Evolutionary conservation across 2,888 invertebrate species (phyloP).

Genomic region (Nomada hirtipes): DNA sequence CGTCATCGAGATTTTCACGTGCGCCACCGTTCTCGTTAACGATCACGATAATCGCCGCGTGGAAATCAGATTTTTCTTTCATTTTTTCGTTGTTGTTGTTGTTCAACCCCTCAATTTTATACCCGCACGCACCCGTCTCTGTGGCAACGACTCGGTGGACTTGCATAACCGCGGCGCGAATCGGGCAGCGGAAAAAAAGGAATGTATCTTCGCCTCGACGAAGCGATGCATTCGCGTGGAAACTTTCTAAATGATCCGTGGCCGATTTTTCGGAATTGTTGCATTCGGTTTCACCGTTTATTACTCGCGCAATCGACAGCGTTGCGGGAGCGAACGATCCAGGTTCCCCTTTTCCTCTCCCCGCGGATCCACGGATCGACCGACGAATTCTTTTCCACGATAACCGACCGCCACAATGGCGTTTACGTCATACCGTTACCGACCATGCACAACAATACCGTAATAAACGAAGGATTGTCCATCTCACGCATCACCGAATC

Average conservation of each 20-base stretch:
- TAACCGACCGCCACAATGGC: conserved; percentile 42
- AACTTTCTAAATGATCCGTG: conserved; percentile 44
- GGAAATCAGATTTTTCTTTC: conserved; percentile 26
- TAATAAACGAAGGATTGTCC: conserved; percentile 50
- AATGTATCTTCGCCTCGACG: not conserved
- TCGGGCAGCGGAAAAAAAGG: too few species aligned
- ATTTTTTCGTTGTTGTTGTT: not conserved
- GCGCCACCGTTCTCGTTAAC: conserved; percentile 40
- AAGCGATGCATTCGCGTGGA: conserved; percentile 8
- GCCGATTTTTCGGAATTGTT: conserved; percentile 38
- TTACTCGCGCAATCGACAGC: not conserved
- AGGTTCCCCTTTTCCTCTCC: conserved; percentile 39
- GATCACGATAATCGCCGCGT: not conserved
- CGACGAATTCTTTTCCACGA: conserved; percentile 27
- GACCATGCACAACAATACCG: conserved; percentile 59
- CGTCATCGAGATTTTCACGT: conserved; percentile 50
- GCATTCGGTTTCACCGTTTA: conserved; percentile 18
- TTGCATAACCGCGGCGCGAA: not conserved
- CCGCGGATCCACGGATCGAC: not conserved
- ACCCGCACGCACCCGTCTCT: too few species aligned
- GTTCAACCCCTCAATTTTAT: not conserved
- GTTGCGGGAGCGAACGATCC: not conserved
- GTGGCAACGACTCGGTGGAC: too few species aligned
- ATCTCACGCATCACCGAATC: conserved; percentile 63
- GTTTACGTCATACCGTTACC: conserved; percentile 64